phyloP scores from a whole-genome alignment of 2,797 vertebrate species.

The Sebastes vulpes region DNA sequence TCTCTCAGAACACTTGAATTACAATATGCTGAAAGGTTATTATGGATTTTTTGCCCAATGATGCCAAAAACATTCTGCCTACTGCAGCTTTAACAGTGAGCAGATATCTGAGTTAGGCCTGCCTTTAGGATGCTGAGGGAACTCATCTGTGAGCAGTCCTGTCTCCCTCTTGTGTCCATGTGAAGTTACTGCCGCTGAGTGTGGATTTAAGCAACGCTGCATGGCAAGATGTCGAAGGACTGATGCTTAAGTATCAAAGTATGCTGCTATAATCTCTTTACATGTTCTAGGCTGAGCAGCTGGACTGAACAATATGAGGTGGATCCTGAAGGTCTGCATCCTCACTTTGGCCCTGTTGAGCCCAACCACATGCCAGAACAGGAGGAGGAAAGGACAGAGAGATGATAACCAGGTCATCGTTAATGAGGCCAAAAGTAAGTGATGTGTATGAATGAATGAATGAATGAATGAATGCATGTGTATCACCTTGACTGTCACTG shows the following conservation, averaged over 20 bases:
- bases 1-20: too few relatives aligned
- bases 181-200: background rate
- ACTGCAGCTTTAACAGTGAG: background rate
- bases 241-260: background rate
- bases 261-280: background rate
- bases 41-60: too few relatives aligned
- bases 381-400: constrained; percentile 84
- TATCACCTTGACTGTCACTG: background rate
- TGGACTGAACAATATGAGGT: constrained; percentile 67
- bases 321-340: constrained; percentile 68
- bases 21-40: too few relatives aligned
- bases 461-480: background rate
- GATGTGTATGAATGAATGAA: background rate
- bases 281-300: constrained; percentile 9
- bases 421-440: constrained; percentile 84
- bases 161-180: constrained; percentile 51
- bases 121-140: background rate
- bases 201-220: background rate
- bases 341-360: constrained; percentile 71
- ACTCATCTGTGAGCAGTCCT: background rate
- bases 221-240: too few relatives aligned
- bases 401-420: constrained; percentile 70
- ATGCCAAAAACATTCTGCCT: too few relatives aligned
- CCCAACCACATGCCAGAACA: constrained; percentile 74
- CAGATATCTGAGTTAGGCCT: background rate